These are phyloP conservation scores for Petrocephalus sullivani DNA, from an alignment of 2,797 vertebrate genomes.

Conservation along the genomic window DNA sequence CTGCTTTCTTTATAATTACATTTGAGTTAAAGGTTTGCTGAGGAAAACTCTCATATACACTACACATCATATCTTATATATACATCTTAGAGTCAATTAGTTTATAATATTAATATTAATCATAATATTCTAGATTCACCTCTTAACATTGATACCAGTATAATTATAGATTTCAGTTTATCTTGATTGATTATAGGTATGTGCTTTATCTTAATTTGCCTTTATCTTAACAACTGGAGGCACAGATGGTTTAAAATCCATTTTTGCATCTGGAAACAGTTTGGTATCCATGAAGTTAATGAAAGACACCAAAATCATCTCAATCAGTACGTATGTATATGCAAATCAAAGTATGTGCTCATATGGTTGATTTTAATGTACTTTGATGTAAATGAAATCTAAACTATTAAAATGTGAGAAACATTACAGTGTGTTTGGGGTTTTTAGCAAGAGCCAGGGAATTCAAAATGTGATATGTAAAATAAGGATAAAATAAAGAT, in stretches of 20 bases:
- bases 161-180: background rate
- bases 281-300: background rate
- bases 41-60: background rate
- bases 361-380: background rate
- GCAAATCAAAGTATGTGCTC: background rate
- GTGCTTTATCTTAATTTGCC: background rate
- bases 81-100: background rate
- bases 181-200: background rate
- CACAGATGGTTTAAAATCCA: constrained; percentile 23
- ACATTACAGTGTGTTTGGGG: background rate
- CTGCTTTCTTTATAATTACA: background rate
- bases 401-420: background rate
- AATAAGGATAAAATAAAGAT: background rate
- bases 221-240: constrained; percentile 13
- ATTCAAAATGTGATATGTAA: background rate
- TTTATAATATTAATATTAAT: constrained; percentile 1
- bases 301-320: background rate
- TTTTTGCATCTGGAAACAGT: constrained; percentile 12
- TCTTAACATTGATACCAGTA: background rate
- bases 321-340: background rate
- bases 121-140: background rate
- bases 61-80: background rate
- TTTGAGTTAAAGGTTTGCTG: background rate
- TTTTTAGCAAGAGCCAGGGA: background rate
- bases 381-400: background rate